phyloP scores from a whole-genome alignment of 37 sponge, comb jelly and placozoan species.

The Halisarca cf. caerulea region DNA sequence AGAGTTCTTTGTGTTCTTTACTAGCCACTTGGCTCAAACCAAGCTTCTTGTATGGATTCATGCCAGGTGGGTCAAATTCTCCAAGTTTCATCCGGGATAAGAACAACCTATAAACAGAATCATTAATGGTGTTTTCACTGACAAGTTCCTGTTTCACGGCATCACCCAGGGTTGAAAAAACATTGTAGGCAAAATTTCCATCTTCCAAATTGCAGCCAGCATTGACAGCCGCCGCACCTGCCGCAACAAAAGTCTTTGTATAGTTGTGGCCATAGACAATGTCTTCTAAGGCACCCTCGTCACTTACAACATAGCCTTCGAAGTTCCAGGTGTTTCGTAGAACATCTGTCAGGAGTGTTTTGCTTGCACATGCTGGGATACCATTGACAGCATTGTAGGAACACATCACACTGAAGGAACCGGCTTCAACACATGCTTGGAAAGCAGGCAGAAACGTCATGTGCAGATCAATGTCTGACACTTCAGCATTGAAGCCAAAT shows the following conservation, averaged over 20 bases:
- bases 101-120: slow-evolving; percentile 22
- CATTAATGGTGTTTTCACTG: neutral
- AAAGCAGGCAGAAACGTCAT: slow-evolving; percentile 61
- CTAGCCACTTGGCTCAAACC: slow-evolving; percentile 30
- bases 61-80: slow-evolving; percentile 39
- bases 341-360: slow-evolving; percentile 26
- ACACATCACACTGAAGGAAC: slow-evolving; percentile 61
- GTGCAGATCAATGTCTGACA: slow-evolving; percentile 39
- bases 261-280: slow-evolving; percentile 50
- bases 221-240: slow-evolving; percentile 41
- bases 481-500: slow-evolving; percentile 42
- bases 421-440: slow-evolving; percentile 48
- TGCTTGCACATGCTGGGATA: slow-evolving; percentile 58
- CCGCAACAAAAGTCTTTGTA: slow-evolving; percentile 1
- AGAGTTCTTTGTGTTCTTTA: slow-evolving; percentile 30
- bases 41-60: slow-evolving; percentile 57
- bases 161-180: slow-evolving; percentile 34
- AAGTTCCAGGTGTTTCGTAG: slow-evolving; percentile 45
- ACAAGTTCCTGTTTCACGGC: slow-evolving; percentile 50
- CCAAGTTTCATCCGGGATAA: slow-evolving; percentile 38
- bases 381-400: slow-evolving; percentile 75
- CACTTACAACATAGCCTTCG: slow-evolving; percentile 49
- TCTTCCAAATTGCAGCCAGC: slow-evolving; percentile 54
- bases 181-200: slow-evolving; percentile 42
- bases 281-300: slow-evolving; percentile 35